Conservation (phyloP, 2,888 invertebrate species). For the Orthosia gothica region DNA sequence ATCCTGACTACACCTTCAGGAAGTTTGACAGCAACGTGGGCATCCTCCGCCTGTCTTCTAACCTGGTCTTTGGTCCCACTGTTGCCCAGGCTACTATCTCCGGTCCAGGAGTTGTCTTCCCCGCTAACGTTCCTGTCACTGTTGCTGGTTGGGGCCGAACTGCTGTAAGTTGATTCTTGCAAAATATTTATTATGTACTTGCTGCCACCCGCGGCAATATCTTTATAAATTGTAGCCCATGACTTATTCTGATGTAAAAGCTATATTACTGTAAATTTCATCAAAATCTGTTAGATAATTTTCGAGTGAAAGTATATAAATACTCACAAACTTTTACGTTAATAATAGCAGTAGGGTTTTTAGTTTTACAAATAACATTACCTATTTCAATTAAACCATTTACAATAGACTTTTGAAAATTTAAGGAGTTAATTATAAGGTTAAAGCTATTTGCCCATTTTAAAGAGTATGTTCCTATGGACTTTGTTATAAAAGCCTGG, state of each 20-base stretch:
- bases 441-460: neutral
- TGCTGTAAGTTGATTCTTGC: slow-evolving; percentile 61
- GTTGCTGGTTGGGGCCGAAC: slow-evolving; percentile 72
- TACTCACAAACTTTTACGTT: too few species aligned
- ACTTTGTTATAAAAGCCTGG: neutral
- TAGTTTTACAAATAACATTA: too few species aligned
- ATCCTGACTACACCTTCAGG: slow-evolving; percentile 38
- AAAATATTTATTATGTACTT: neutral
- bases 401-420: neutral
- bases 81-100: slow-evolving; percentile 63
- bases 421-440: neutral
- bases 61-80: slow-evolving; percentile 52
- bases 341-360: too few species aligned
- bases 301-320: too few species aligned
- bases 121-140: slow-evolving; percentile 65
- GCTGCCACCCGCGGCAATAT: too few species aligned
- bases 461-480: neutral
- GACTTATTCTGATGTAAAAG: too few species aligned
- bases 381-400: too few species aligned
- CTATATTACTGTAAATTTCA: too few species aligned
- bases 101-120: slow-evolving; percentile 51
- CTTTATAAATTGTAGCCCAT: too few species aligned
- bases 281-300: too few species aligned
- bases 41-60: slow-evolving; percentile 24
- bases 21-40: slow-evolving; percentile 43